Base-by-base conservation (phyloP, 2,888 invertebrate genomes). In the Liopterus haemorrhoidalis region DNA sequence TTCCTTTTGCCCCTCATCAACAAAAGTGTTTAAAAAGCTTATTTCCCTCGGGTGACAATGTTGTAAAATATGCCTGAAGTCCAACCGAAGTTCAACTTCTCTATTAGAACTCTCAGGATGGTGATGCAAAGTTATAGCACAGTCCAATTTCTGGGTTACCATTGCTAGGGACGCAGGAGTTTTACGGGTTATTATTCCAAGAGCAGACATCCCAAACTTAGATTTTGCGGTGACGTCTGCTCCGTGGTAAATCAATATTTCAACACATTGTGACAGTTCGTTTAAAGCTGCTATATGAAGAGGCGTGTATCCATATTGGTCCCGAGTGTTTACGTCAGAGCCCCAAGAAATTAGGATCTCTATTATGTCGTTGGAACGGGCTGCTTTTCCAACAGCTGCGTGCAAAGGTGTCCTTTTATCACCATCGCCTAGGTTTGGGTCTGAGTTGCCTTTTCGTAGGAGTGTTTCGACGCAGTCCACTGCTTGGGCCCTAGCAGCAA, bases 201-300 rank as follows among this genome's bases (percentile, higher is more conserved):
- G 70, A 18, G 89, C 89, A 5, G 87, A 85, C 63, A 87, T 85
- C 46, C 90, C 89, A 59, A 87, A 89, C 65, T 85, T 87, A 38
- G 89, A 90, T 59, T 84, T 81, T 2, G 88, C 85, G 9, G 88
- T 89, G n/a, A 91, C 83, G 70, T 91, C 90, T 36, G 89, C 89
- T 3, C 89, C 90, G 62, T 85, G 82, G 59, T 81, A 83, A 49
- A 91, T 82, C 50, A 91, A 68, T 53, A 87, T 80, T 63, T 89
- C 87, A 1, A 90, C 90, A 64, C 89, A 89, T 57, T 85, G 82
- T 0, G 86, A 84, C 25, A 89, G 71, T 24, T 90, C 90, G 61
- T 90, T 90, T 6, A 90, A 69, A 3, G 89, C 89, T 4, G 90
- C 90, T 50, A 91, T 75, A 63, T 91, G 90, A 27, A 91, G 71